phyloP scores from a whole-genome alignment of 1,140 invertebrate genomes.

The Melanaphis sacchari region DNA sequence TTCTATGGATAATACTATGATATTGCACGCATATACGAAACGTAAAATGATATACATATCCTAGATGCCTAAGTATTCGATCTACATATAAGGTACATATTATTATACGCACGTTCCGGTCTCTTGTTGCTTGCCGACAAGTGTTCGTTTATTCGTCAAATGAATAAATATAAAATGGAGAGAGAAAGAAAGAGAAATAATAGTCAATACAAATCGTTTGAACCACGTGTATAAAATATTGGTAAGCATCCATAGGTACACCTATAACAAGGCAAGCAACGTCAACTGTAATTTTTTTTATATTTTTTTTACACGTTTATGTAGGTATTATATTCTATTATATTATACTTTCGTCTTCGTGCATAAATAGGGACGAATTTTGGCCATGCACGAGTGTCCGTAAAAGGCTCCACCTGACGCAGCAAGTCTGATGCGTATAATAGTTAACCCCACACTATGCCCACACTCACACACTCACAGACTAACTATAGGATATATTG shows the following conservation, averaged over 20 bases:
- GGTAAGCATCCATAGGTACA: not conserved
- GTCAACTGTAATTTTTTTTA: not conserved
- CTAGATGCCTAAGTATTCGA: not conserved
- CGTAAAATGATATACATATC: not conserved
- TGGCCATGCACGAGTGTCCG: not conserved
- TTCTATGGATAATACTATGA: not conserved
- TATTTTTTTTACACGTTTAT: not conserved
- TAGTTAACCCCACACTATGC: not conserved
- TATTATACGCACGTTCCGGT: not conserved
- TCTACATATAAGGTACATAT: not conserved
- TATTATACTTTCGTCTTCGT: not conserved
- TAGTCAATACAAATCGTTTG: not conserved
- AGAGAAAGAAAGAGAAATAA: not conserved
- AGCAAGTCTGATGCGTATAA: not conserved
- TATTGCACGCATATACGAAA: not conserved
- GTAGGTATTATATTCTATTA: not conserved
- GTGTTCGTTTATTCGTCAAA: not conserved
- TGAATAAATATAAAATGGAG: not conserved
- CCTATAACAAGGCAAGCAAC: not conserved
- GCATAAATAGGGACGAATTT: not conserved
- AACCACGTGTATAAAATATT: not conserved
- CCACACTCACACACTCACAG: not conserved
- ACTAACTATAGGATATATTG: not conserved
- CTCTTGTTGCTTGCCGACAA: not conserved
- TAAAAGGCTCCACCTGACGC: conserved; percentile 27